These are phyloP conservation scores for Eptesicus fuscus DNA, from an alignment of 2,113 vertebrate species.

Conservation along the genomic window DNA sequence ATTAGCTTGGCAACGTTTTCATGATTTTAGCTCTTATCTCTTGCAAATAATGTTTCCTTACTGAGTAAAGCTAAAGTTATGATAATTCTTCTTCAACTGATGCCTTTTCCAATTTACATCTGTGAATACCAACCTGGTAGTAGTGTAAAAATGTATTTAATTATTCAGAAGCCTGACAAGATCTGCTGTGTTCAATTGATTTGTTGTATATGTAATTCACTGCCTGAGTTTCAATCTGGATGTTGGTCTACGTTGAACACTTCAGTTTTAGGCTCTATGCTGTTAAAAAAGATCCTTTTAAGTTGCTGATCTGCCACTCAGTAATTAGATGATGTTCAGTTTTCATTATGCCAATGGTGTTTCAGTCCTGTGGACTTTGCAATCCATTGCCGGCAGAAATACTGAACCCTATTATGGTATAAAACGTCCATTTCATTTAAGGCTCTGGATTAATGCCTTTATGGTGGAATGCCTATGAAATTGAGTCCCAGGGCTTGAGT, in stretches of 20 bases:
- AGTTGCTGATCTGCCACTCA: neutral
- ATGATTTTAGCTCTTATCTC: neutral
- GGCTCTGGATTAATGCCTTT: neutral
- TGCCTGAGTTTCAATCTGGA: constrained; percentile 18
- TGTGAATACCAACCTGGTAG: neutral
- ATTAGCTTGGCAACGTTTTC: constrained; percentile 1
- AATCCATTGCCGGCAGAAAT: neutral
- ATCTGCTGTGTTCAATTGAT: constrained; percentile 57
- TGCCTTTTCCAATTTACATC: constrained; percentile 22
- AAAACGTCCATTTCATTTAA: neutral
- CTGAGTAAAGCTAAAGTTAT: neutral
- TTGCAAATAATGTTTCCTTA: neutral
- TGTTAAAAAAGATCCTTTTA: neutral
- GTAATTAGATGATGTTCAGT: neutral
- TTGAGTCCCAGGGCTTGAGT: neutral
- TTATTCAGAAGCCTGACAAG: constrained; percentile 62
- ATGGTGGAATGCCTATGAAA: constrained; percentile 1
- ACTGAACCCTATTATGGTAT: neutral
- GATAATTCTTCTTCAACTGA: neutral
- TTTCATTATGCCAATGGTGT: neutral
- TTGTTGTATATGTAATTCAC: constrained; percentile 46
- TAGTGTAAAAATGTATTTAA: constrained; percentile 57
- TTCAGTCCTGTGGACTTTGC: neutral
- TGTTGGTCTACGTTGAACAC: constrained; percentile 22
- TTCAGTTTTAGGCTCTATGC: neutral